phyloP scores from a whole-genome alignment of 2,797 vertebrate species.

The Chromis chromis region DNA sequence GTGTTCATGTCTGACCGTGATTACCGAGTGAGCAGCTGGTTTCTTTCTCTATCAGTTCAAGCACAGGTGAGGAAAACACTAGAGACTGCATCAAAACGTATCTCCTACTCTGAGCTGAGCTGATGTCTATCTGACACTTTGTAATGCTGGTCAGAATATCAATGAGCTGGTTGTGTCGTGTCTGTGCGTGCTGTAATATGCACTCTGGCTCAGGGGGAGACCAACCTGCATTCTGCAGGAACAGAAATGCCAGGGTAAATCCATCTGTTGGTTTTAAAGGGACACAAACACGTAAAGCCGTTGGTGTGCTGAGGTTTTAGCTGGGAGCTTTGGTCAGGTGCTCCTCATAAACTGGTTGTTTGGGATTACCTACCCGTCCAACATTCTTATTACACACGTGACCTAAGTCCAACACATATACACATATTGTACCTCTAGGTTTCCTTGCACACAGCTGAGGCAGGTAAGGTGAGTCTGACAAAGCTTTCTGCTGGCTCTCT shows the following conservation, averaged over 20 bases:
- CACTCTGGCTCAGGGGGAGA: slow-evolving; percentile 33
- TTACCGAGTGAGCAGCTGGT: slow-evolving; percentile 17
- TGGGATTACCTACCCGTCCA: slow-evolving; percentile 46
- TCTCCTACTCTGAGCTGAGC: slow-evolving; percentile 48
- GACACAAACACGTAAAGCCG: slow-evolving; percentile 39
- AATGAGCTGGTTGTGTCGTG: slow-evolving; percentile 46
- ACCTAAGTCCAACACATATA: slow-evolving; percentile 5
- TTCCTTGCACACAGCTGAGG: slow-evolving; percentile 9
- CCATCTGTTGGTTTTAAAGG: slow-evolving; percentile 56
- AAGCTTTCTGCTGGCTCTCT: slow-evolving; percentile 51
- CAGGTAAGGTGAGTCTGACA: slow-evolving; percentile 43
- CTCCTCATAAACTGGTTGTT: slow-evolving; percentile 41
- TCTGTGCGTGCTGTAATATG: slow-evolving; percentile 45
- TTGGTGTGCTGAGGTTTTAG: slow-evolving; percentile 58
- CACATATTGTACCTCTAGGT: background rate
- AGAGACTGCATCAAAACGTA: slow-evolving; percentile 53
- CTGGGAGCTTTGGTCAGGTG: slow-evolving; percentile 50
- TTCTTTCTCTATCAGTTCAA: slow-evolving; percentile 52
- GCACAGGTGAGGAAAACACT: slow-evolving; percentile 57
- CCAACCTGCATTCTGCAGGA: slow-evolving; percentile 56
- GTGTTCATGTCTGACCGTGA: slow-evolving; percentile 17
- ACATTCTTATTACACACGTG: background rate
- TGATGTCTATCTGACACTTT: slow-evolving; percentile 66
- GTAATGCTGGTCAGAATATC: slow-evolving; percentile 62
- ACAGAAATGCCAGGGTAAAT: slow-evolving; percentile 69